These are phyloP conservation scores for Spodoptera litura DNA, from an alignment of 1,140 invertebrate genomes.

Conservation along the genomic window DNA sequence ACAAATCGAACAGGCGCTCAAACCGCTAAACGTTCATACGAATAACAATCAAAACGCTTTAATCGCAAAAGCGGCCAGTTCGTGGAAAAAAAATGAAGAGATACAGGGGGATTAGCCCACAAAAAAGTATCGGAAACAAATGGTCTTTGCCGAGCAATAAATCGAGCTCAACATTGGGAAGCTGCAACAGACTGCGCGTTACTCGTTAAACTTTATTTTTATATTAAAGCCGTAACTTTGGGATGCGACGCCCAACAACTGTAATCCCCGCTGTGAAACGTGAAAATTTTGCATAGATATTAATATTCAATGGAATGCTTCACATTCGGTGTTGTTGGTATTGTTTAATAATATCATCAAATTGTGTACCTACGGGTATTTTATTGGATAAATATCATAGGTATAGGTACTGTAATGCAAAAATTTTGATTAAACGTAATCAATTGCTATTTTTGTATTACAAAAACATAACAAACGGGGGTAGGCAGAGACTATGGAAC, in stretches of 20 bases:
- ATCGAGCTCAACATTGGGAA: constrained; percentile 77
- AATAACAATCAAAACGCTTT: constrained; percentile 26
- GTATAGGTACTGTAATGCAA: too few species aligned
- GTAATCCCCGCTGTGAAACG: constrained; percentile 74
- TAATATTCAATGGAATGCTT: constrained; percentile 48
- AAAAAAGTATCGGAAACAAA: constrained; percentile 76
- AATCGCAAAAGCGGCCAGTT: constrained; percentile 32
- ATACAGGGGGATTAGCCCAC: constrained; percentile 54
- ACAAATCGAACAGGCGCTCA: constrained; percentile 31
- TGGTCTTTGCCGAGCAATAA: constrained; percentile 75
- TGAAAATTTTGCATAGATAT: constrained; percentile 59
- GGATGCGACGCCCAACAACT: constrained; percentile 66
- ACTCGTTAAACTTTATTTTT: constrained; percentile 84
- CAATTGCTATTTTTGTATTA: too few species aligned
- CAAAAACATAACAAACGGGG: too few species aligned
- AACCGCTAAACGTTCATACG: constrained; percentile 11
- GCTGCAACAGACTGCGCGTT: constrained; percentile 73
- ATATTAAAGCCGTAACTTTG: constrained; percentile 82
- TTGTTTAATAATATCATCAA: constrained; percentile 2
- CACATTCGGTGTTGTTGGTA: constrained; percentile 24
- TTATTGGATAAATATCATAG: too few species aligned
- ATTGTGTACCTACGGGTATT: not conserved
- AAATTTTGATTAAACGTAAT: too few species aligned
- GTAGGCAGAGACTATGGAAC: too few species aligned
- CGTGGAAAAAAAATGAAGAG: constrained; percentile 43